Percentiles rank a stretch among this genome's conserved stretches.
Evolutionary conservation across 2,888 invertebrate species (phyloP).

Genomic region (Callimorpha dominula): DNA sequence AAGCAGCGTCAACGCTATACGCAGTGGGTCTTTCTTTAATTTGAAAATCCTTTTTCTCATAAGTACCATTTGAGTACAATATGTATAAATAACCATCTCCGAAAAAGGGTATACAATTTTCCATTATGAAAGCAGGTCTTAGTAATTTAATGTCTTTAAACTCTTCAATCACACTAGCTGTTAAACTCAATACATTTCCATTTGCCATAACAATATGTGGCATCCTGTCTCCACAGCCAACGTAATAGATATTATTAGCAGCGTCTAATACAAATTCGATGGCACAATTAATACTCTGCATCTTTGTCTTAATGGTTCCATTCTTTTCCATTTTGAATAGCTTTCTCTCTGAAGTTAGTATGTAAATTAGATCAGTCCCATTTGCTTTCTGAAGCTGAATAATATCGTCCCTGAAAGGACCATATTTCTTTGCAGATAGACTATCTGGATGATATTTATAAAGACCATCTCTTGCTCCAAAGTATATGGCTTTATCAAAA

Average conservation of each 20-base stretch:
- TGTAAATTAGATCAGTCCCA: conserved; percentile 64
- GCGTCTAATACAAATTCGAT: conserved; percentile 75
- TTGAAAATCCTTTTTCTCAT: conserved; percentile 66
- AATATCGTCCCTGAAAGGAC: conserved; percentile 68
- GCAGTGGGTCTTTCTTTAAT: conserved; percentile 66
- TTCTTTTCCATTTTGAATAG: conserved; percentile 67
- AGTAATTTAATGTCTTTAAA: conserved; percentile 64
- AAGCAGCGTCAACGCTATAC: conserved; percentile 70
- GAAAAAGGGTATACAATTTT: conserved; percentile 69
- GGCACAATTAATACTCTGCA: conserved; percentile 63
- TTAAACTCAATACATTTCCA: conserved; percentile 52
- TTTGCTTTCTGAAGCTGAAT: conserved; percentile 75
- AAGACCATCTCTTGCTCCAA: conserved; percentile 69
- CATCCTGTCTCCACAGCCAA: conserved; percentile 63
- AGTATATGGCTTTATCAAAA: conserved; percentile 61
- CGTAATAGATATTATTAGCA: conserved; percentile 71
- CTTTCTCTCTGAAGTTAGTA: conserved; percentile 59
- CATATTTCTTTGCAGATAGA: conserved; percentile 70
- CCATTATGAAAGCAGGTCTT: conserved; percentile 75
- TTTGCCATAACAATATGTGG: conserved; percentile 62
- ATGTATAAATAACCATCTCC: conserved; percentile 67
- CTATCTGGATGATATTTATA: conserved; percentile 66
- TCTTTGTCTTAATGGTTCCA: conserved; percentile 62
- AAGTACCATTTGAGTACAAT: conserved; percentile 67
- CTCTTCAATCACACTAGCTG: conserved; percentile 62